Conservation (phyloP, 37 sponge, comb jelly and placozoan species). For the Cliona cf. orientalis region DNA sequence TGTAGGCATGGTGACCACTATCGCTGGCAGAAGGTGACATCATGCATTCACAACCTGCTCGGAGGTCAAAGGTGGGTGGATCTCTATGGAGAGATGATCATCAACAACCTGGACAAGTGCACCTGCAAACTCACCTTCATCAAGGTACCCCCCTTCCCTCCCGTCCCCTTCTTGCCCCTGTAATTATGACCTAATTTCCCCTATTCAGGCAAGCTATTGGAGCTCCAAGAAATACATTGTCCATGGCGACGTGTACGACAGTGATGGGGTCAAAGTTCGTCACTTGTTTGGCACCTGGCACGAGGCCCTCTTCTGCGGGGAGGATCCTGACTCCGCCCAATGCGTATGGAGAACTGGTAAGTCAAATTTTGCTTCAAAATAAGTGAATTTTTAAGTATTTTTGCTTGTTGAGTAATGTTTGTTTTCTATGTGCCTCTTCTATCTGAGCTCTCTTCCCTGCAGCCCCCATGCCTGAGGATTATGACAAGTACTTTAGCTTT, state of each 20-base stretch:
- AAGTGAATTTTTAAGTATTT: not conserved
- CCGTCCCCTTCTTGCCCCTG: not conserved
- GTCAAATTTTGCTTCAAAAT: not conserved
- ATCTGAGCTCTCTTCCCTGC: no score
- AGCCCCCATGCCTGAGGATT: slow-evolving; percentile 45
- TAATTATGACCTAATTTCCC: not conserved
- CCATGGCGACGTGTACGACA: slow-evolving; percentile 63
- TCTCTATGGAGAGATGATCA: slow-evolving; percentile 80
- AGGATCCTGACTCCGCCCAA: slow-evolving; percentile 25
- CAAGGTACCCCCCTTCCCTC: slow-evolving; percentile 40
- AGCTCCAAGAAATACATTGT: slow-evolving; percentile 77
- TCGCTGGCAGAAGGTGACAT: slow-evolving; percentile 85
- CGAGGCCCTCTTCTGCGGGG: slow-evolving; percentile 74
- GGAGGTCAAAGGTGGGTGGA: slow-evolving; percentile 85
- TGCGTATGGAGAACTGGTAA: slow-evolving; percentile 72
- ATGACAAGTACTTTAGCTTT: slow-evolving; percentile 68
- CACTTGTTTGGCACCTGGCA: slow-evolving; percentile 77
- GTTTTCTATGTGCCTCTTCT: no score
- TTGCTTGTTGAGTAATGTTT: no score
- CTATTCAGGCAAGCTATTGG: slow-evolving; percentile 73
- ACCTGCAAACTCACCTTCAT: slow-evolving; percentile 78
- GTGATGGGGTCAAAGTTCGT: slow-evolving; percentile 56
- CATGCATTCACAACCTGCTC: slow-evolving; percentile 84
- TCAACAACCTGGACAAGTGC: slow-evolving; percentile 68
- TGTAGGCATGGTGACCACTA: slow-evolving; percentile 76